Base-by-base conservation (phyloP, 1,140 invertebrate genomes). In the Bradynema listronoti region DNA sequence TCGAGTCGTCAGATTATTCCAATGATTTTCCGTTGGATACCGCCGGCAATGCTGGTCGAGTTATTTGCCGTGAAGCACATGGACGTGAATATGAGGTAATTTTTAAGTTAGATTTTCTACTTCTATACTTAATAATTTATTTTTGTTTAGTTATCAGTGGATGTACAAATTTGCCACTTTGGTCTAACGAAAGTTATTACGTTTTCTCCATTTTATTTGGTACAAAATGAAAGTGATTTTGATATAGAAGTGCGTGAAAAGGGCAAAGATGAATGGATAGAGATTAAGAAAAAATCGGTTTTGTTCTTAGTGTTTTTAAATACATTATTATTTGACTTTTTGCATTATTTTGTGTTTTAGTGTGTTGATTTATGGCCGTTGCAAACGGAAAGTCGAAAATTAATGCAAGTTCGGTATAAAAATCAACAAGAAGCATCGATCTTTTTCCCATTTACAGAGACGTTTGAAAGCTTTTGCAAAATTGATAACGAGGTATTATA, bases 21-120 rank as follows among this genome's bases (percentile, higher is more conserved):
- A 89, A 95, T 56, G 92, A 91, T 78, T 97, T 98, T 78, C 89
- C 93, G 0, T 81, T 98, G 46, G 93, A 98, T 78, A 90, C 91
- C 22, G 91, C 91, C 16, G 93, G 93, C 2, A 94, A 89, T 58
- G 87, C 88, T 50, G 93, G 92, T 43, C 85, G 87, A 9, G 85
- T 98, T 0, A 82, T 82, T 11, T 96, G 92, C 73, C 87, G 87
- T 75, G 84, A 19, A 11, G 82, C 83, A 7, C 82, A 86, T 70
- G 80, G 84, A 60, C 82, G 83, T 42, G 68, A 64, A 16, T 80
- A 73, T 65, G 77, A 79, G 54, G 78, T 81, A 58, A 39, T 11
- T 39, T 39, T 39, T 11, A 39, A 11, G 19, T 39, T 39, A 39
- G 19, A 39, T 39, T 39, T 39, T 11, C 11, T 19, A 39, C 19